A percentile compares a stretch with the other conserved stretches of the same genome.
These are phyloP conservation scores for Andricus curvator DNA, from an alignment of 2,888 invertebrate genomes.

Conservation along the genomic window DNA sequence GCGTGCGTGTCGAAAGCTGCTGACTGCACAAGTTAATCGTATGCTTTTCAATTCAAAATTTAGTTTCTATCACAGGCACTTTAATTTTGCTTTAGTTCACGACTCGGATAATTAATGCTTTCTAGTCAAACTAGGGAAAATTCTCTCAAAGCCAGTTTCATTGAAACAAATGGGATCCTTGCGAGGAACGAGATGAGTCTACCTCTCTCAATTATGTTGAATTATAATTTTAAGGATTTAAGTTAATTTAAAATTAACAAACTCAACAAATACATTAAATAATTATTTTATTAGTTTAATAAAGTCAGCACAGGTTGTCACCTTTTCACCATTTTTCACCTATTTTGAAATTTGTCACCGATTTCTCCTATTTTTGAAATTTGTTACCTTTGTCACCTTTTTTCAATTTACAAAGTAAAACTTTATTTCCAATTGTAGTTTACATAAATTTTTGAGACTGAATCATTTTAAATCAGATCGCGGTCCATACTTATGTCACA, in stretches of 20 bases:
- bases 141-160: neutral
- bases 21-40: slow-evolving; percentile 3
- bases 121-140: neutral
- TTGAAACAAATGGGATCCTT: neutral
- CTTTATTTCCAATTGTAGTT: no score
- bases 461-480: no score
- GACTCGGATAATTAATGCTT: slow-evolving; percentile 18
- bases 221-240: neutral
- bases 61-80: neutral
- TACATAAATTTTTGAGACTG: no score
- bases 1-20: slow-evolving; percentile 5
- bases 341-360: no score
- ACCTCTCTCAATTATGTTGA: neutral
- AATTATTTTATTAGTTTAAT: neutral
- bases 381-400: no score
- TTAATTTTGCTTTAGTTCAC: neutral
- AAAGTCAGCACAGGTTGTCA: no score
- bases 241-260: neutral
- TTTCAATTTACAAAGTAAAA: no score
- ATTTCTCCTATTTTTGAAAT: no score
- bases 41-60: slow-evolving; percentile 1
- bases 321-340: no score
- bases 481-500: no score
- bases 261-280: neutral
- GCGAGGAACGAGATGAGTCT: neutral